Base-by-base conservation (phyloP, 2,797 vertebrate species). In the Enoplosus armatus region DNA sequence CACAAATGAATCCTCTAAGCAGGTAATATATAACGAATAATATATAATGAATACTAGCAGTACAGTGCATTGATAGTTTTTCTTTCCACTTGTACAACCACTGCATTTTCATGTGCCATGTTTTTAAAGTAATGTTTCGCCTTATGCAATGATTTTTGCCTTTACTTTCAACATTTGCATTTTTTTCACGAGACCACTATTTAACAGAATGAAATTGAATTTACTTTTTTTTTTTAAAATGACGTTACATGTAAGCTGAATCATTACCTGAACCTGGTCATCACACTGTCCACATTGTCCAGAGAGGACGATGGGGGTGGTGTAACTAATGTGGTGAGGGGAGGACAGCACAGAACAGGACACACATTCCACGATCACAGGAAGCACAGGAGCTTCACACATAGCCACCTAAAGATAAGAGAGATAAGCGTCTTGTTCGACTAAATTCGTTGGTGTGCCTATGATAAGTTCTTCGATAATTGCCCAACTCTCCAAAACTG, bases 241-340 rank as follows among this genome's bases (percentile, higher is more conserved):
- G 3, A 61, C 8, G 50, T 35, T 2, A 35, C 6, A 14, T 20
- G 16, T 43, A 41, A 73, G 0, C 15, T 24, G 1, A 10, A 7
- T 65, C 33, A 0, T 86, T 85, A 95, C 95, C 93, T 92, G 80
- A 58, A 88, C 68, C 5, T 84, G 75, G 65, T 79, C 84, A n/a
- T 84, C 85, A 86, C 95, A 95, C 16, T 77, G 80, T 43, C 29
- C 75, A 88, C 96, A 97, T 29, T 70, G 72, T n/a, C 94, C 95
- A 22, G 87, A 79, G 54, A 97, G 88, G 6, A 89, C 59, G 15
- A 94, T 29, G 14, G 88, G 73, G 39, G 2, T 61, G 48, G 65
- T 88, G 72, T 85, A 61, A 77, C 86, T 91, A 58, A 89, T 66
- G 12, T 55, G 73, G n/a, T 86, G 73, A 26, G 82, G 61, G 31